A percentile compares a stretch with the other conserved stretches of the same genome.
phyloP scores from a whole-genome alignment of 2,888 invertebrate genomes.

The Sarcophaga subvicina region DNA sequence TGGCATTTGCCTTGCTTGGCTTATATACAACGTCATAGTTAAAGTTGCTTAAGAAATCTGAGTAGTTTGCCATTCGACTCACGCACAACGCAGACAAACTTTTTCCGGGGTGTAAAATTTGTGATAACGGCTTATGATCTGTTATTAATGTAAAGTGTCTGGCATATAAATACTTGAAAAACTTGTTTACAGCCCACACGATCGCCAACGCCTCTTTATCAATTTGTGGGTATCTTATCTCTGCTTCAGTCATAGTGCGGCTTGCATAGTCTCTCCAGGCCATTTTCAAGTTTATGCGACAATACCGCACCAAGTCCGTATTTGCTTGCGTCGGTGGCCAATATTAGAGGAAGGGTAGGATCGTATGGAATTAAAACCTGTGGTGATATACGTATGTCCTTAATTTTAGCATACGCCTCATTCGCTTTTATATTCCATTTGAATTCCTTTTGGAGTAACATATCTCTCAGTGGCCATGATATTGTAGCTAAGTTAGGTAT shows the following conservation, averaged over 20 bases:
- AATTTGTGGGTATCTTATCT: not conserved
- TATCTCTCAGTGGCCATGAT: conserved; percentile 35
- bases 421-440: conserved; percentile 28
- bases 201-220: not conserved
- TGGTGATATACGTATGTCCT: too few species aligned
- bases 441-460: conserved; percentile 3
- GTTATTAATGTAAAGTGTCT: conserved; percentile 50
- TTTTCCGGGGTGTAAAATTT: conserved; percentile 59
- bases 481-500: conserved; percentile 33
- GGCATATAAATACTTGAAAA: conserved; percentile 57
- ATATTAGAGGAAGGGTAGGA: too few species aligned
- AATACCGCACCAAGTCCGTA: too few species aligned
- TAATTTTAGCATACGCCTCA: too few species aligned
- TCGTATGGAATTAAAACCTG: too few species aligned
- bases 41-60: conserved; percentile 55
- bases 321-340: too few species aligned
- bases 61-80: conserved; percentile 60
- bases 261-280: too few species aligned
- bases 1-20: conserved; percentile 52
- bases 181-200: conserved; percentile 34
- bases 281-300: too few species aligned
- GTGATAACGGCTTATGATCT: too few species aligned
- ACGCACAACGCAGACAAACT: conserved; percentile 49
- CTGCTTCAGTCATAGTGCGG: conserved; percentile 10
- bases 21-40: conserved; percentile 42